Evolutionary conservation across 2,888 invertebrate species (phyloP), one percentile per base, ranked within the genome.

Genomic region (Leptothorax acervorum): DNA sequence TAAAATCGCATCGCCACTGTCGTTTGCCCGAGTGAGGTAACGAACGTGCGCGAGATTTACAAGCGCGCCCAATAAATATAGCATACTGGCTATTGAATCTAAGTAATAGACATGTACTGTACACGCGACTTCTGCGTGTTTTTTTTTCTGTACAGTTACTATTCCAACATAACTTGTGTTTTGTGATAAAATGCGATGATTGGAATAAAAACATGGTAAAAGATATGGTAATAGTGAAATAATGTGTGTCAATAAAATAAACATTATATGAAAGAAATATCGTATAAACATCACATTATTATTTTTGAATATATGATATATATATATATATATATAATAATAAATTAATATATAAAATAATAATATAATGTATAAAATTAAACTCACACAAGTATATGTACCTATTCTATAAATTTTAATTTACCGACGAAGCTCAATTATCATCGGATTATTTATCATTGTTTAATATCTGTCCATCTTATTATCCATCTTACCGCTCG

Each of bases 1-100:
- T 94, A 93, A 66, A 93, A 93, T 90, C 85, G 88, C 71, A 73
- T 66, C 65, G 82, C 39, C 42, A 57, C 18, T 42, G 51, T 51
- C 51, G 66, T 28, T 66, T 28, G 76, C 31, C 42, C 71, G 28
- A 81, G 71, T 81, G 79, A 79, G 48, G 60, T 79, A 79, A 79
- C 57, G 70, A 78, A 15, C 45, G 18, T 60, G 71, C 48, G 35
- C 71, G 57, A 71, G 79, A 81, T 71, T 81, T 60, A 79, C 51
- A 81, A 81, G 39, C 53, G 28, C 39, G 39, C 18, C n/a, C n/a
- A 57, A 71, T 81, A 23, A 23, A 39, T 62, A 71, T 57, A 5
- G 35, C 15, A 23, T 68, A n/a, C 23, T 55, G 6, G 15, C 31
- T 55, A 48, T 60, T 23, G 60, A 60, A 51, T 60, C 39, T 55